Conservation (phyloP, 2,888 invertebrate genomes). For the Brachylomia viminalis region DNA sequence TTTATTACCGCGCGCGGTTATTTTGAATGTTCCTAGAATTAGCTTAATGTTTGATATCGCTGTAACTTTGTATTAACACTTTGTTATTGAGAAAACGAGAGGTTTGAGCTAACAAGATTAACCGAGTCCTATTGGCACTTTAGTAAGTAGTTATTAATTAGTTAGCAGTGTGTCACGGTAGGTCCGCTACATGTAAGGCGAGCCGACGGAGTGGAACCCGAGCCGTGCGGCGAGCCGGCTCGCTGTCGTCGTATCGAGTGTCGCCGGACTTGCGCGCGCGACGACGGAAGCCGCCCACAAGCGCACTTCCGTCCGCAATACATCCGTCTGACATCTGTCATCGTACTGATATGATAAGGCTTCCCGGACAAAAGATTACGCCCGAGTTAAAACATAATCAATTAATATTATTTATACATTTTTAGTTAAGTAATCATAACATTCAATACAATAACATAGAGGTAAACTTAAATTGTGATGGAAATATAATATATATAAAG, state of each 20-base stretch:
- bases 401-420: conserved; percentile 7
- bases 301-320: conserved; percentile 76
- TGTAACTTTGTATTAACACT: conserved; percentile 65
- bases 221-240: conserved; percentile 73
- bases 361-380: conserved; percentile 74
- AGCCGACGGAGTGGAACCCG: conserved; percentile 73
- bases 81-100: conserved; percentile 51
- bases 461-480: conserved; percentile 7
- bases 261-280: conserved; percentile 83
- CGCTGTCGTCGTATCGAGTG: conserved; percentile 71
- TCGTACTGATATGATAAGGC: conserved; percentile 82
- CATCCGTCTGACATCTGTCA: conserved; percentile 70
- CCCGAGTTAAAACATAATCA: conserved; percentile 24
- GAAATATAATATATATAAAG: conserved; percentile 35
- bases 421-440: too few species aligned
- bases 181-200: conserved; percentile 67
- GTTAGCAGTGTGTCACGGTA: conserved; percentile 30
- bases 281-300: conserved; percentile 84
- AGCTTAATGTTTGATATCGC: conserved; percentile 73
- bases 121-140: conserved; percentile 8
- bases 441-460: conserved; percentile 1
- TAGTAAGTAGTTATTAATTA: conserved; percentile 28
- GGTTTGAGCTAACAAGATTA: conserved; percentile 34
- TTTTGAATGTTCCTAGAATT: conserved; percentile 77
- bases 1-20: conserved; percentile 81